phyloP scores from a whole-genome alignment of 2,797 vertebrate genomes.

The Myioborus miniatus region DNA sequence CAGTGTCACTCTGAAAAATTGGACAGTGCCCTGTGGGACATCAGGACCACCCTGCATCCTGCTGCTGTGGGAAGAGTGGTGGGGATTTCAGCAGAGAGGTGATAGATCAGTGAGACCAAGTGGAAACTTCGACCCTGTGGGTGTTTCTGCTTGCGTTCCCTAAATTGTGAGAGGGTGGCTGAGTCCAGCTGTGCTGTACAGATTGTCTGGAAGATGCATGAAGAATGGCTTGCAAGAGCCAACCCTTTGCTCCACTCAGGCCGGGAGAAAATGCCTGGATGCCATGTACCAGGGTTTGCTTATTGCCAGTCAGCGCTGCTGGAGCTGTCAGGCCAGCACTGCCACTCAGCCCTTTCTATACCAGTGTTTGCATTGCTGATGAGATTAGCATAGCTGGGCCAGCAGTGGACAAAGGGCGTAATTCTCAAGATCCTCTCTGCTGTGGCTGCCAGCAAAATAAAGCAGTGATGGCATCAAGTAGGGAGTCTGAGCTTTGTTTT shows the following conservation, averaged over 20 bases:
- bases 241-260: neutral
- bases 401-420: neutral
- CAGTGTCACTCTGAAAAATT: neutral
- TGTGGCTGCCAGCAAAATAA: neutral
- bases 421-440: neutral
- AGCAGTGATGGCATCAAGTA: neutral
- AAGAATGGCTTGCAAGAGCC: neutral
- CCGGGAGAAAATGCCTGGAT: neutral
- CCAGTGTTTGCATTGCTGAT: constrained; percentile 5
- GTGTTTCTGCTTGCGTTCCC: neutral
- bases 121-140: rapidly evolving
- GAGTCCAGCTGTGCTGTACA: neutral
- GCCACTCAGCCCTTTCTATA: neutral
- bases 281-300: neutral
- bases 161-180: neutral
- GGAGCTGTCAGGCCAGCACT: neutral
- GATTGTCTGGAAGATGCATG: neutral
- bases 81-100: neutral
- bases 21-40: neutral
- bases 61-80: neutral
- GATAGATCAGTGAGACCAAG: neutral
- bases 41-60: neutral
- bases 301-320: neutral
- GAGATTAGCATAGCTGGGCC: constrained; percentile 21
- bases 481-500: neutral